These are phyloP conservation scores for Cotesia chilonis DNA, from an alignment of 1,140 invertebrate species.

Conservation along the genomic window DNA sequence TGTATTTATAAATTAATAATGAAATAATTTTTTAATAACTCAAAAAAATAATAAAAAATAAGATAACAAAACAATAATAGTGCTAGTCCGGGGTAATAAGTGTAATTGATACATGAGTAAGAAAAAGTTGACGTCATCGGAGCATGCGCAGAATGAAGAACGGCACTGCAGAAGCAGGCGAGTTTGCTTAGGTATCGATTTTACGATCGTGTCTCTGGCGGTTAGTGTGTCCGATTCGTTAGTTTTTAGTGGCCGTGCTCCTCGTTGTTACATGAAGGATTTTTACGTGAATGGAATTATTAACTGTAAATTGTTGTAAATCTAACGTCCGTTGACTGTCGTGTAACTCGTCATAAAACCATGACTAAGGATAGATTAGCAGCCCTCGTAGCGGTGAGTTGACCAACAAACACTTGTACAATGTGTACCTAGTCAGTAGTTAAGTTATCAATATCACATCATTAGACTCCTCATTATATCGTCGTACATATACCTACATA, in stretches of 20 bases:
- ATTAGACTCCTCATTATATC: not conserved
- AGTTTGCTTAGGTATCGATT: constrained; percentile 76
- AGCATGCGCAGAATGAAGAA: constrained; percentile 67
- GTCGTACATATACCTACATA: too few species aligned
- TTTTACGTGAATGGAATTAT: constrained; percentile 82
- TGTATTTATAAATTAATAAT: too few species aligned
- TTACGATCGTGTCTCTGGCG: constrained; percentile 76
- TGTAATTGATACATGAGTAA: too few species aligned
- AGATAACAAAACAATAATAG: too few species aligned
- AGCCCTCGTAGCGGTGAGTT: constrained; percentile 90
- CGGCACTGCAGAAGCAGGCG: constrained; percentile 72
- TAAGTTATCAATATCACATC: constrained; percentile 1
- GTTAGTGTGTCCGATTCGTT: constrained; percentile 64
- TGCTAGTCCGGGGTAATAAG: too few species aligned
- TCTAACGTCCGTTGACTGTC: constrained; percentile 56
- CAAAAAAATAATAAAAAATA: too few species aligned
- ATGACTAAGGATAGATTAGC: constrained; percentile 99
- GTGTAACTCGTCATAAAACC: constrained; percentile 66
- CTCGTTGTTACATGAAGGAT: constrained; percentile 68
- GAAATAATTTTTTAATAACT: too few species aligned
- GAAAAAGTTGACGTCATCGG: constrained; percentile 66
- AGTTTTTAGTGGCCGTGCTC: constrained; percentile 45
- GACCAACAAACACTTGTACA: constrained; percentile 28
- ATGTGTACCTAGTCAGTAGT: constrained; percentile 14
- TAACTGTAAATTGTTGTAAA: constrained; percentile 58